These are phyloP conservation scores for Torymus aiolomorphi DNA, from an alignment of 2,888 invertebrate genomes.

Conservation along the genomic window DNA sequence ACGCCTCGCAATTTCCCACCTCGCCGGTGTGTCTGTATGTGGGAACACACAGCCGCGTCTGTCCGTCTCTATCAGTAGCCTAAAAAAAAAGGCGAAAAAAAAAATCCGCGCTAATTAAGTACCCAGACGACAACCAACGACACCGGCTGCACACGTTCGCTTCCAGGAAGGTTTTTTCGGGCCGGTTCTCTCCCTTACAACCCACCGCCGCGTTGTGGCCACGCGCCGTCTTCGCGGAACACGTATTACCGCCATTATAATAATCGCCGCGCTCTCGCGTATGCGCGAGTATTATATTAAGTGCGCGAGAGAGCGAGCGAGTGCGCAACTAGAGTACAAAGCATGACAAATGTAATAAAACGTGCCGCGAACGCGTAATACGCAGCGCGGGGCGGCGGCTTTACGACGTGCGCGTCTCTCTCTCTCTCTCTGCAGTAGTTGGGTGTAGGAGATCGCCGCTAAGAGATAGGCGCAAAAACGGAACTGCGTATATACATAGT, in stretches of 20 bases:
- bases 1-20: too few species aligned
- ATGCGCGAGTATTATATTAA: conserved; percentile 4
- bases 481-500: too few species aligned
- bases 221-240: conserved; percentile 47
- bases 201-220: neutral
- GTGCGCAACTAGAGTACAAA: neutral
- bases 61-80: too few species aligned
- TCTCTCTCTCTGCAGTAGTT: too few species aligned
- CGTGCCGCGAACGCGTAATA: neutral
- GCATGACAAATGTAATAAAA: too few species aligned
- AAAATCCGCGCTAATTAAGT: conserved; percentile 44
- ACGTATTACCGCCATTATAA: conserved; percentile 19
- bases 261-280: conserved; percentile 25
- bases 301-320: conserved; percentile 13
- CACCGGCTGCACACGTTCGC: neutral
- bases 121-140: neutral
- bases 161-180: conserved; percentile 21
- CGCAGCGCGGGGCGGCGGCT: too few species aligned
- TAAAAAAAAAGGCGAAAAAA: neutral
- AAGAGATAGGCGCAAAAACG: too few species aligned
- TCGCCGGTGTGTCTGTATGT: too few species aligned
- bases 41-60: too few species aligned
- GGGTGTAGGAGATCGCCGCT: too few species aligned
- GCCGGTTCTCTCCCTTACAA: too few species aligned
- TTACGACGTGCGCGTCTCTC: too few species aligned